Conservation (phyloP, 2,888 invertebrate species). For the Drosophila conformis region DNA sequence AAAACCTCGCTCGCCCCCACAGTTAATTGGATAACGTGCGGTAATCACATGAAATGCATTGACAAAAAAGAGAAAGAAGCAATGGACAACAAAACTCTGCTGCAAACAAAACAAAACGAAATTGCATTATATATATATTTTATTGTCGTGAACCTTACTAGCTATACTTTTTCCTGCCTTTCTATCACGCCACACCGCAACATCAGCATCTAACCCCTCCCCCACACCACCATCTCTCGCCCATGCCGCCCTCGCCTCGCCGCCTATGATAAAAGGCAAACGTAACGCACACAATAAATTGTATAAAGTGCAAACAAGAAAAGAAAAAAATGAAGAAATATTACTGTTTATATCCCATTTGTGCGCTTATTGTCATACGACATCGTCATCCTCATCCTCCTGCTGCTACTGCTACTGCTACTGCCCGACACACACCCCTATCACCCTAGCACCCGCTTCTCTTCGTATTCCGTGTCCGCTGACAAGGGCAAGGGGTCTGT, state of each 20-base stretch:
- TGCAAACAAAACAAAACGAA: conserved; percentile 37
- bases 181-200: neutral
- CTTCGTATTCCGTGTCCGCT: neutral
- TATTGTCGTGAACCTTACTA: conserved; percentile 16
- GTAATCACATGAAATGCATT: conserved; percentile 31
- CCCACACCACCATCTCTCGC: neutral
- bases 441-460: neutral
- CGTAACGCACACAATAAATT: conserved; percentile 57
- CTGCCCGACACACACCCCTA: neutral
- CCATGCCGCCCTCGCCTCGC: no score
- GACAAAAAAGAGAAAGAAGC: conserved; percentile 18
- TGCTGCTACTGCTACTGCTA: neutral
- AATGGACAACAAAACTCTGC: conserved; percentile 3
- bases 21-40: conserved; percentile 47
- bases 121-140: conserved; percentile 40
- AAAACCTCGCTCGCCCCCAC: neutral
- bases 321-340: conserved; percentile 19
- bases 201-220: neutral
- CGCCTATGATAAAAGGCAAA: conserved; percentile 37
- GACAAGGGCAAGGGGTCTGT: conserved; percentile 21
- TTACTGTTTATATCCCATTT: conserved; percentile 69
- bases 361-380: conserved; percentile 57
- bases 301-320: conserved; percentile 49
- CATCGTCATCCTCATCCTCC: conserved; percentile 31
- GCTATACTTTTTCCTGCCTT: neutral